Evolutionary conservation across 2,797 vertebrate genomes (phyloP).

Genomic region (Todus mexicanus): DNA sequence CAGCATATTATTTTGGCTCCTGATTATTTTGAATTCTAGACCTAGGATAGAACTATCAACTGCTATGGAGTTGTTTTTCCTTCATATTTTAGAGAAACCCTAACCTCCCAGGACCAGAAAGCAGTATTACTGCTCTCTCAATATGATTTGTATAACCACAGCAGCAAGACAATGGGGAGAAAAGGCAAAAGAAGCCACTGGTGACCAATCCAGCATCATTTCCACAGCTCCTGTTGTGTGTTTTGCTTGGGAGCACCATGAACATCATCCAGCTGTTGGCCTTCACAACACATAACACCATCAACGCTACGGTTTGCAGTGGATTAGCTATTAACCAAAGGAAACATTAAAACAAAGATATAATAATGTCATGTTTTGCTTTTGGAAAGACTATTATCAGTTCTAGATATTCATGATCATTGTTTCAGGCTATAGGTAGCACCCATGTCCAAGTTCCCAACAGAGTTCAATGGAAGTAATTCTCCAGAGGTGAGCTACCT

Average conservation of each 20-base stretch:
- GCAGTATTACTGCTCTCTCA: not conserved
- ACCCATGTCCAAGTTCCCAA: not conserved
- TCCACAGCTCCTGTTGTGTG: not conserved
- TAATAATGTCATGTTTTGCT: too few relatives aligned
- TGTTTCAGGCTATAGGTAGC: not conserved
- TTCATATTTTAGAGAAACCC: not conserved
- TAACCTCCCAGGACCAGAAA: not conserved
- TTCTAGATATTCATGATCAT: accelerated
- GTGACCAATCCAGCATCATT: not conserved
- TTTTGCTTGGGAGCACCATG: not conserved
- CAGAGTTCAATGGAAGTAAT: not conserved
- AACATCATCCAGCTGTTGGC: not conserved
- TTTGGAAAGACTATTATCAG: not conserved
- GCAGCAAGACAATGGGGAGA: not conserved
- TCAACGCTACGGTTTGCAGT: not conserved
- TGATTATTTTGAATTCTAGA: not conserved
- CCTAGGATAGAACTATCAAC: not conserved
- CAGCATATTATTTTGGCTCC: not conserved
- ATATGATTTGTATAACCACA: not conserved
- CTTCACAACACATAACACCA: not conserved
- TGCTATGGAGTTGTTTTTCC: not conserved
- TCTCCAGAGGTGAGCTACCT: not conserved
- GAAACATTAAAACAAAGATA: not conserved
- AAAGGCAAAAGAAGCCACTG: not conserved
- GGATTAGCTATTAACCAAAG: not conserved